Evolutionary conservation across 53 echinoderm and acorn worm species (phyloP), one percentile per base, ranked within the genome.

Genomic region (Arbacia lixula): DNA sequence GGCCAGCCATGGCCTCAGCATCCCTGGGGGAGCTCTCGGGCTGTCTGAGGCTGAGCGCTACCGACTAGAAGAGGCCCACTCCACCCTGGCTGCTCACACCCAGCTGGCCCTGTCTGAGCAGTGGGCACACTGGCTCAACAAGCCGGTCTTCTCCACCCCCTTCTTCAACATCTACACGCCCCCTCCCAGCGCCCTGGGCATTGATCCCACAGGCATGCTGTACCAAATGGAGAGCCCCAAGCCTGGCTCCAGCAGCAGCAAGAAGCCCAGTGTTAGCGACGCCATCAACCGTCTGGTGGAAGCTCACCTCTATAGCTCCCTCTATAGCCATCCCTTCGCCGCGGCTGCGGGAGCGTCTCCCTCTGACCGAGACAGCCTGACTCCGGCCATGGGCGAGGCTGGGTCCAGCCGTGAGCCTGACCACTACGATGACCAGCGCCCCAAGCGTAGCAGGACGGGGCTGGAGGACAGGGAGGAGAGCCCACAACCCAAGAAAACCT

Each of bases 241-340:
- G 65, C 81, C 56, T 6, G 51, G 50, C 30, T 10, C 43, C 71
- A 62, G 69, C 57, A 86, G 87, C 87, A 85, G 82, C 65, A 88
- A 77, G 73, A 95, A 95, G 62, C 83, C 95, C 35, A 91, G 91
- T 24, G 89, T 95, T 20, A 89, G 95, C 31, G 95, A 95, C 28
- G 95, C 95, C 51, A 95, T 95, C 86, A 95, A 95, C 51, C 95
- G 95, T n/a, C 88, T 95, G 10, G 95, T 95, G 36, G 95, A 95
- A 86, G 95, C 95, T 33, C 95, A 95, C 73, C 91, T 95, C 38
- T 95, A 95, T 71, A 91, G 91, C 83, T 95, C 95, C 32, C 79
- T 79, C 42, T 79, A 79, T 41, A 39, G 39, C 43, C 79, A 24
- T 29, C 42, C 79, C 27, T 60, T 38, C 12, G 40, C 35, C 30